phyloP scores from a whole-genome alignment of 2,888 invertebrate species.

The Dryobotodes eremita region DNA sequence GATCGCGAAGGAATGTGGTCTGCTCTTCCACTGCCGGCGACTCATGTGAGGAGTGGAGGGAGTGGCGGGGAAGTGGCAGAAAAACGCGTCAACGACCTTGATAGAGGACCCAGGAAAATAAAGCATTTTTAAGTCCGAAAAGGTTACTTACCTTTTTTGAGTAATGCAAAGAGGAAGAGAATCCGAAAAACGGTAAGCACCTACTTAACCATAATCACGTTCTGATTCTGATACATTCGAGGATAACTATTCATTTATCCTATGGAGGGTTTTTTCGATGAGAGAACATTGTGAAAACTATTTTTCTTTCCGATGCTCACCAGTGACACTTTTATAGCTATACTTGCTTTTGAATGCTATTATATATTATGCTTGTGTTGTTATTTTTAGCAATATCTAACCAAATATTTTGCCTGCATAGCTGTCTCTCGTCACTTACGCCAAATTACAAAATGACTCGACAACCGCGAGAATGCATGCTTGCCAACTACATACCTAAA shows the following conservation, averaged over 20 bases:
- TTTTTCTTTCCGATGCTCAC: neutral
- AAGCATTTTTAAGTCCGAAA: neutral
- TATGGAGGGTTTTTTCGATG: neutral
- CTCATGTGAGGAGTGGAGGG: conserved; percentile 68
- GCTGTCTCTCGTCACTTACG: conserved; percentile 76
- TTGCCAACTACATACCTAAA: conserved; percentile 82
- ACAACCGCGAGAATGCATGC: conserved; percentile 77
- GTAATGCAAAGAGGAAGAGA: neutral
- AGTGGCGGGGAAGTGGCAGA: conserved; percentile 27
- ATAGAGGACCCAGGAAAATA: neutral
- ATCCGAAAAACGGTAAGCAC: neutral
- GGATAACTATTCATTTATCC: conserved; percentile 1
- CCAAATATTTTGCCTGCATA: neutral
- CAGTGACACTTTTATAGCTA: neutral
- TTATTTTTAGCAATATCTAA: neutral
- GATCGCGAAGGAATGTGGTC: conserved; percentile 86
- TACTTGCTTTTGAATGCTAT: neutral
- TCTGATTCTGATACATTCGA: neutral
- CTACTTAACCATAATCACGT: neutral
- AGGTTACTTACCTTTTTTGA: conserved; percentile 2
- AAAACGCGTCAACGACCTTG: neutral
- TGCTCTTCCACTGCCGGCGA: conserved; percentile 67
- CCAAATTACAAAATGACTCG: conserved; percentile 80
- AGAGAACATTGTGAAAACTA: neutral
- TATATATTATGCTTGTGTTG: neutral